A percentile compares a stretch with the other conserved stretches of the same genome.
phyloP scores from a whole-genome alignment of 2,113 vertebrate genomes.

The Hipposideros armiger region DNA sequence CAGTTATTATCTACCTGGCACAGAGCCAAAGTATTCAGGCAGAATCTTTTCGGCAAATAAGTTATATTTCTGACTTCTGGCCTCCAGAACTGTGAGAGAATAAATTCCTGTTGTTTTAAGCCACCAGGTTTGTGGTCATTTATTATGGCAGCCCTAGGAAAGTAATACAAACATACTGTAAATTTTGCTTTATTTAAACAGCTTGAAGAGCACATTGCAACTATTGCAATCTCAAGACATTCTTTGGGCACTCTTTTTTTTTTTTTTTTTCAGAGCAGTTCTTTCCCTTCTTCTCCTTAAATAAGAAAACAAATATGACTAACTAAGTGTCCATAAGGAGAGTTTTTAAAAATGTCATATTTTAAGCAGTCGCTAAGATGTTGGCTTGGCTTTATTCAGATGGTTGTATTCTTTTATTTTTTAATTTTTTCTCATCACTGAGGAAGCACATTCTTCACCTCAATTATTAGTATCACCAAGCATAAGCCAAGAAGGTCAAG shows the following conservation, averaged over 20 bases:
- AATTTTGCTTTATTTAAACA: slow-evolving; percentile 24
- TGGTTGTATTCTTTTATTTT: neutral
- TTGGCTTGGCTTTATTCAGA: neutral
- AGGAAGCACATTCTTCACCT: neutral
- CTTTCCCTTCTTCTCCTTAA: neutral
- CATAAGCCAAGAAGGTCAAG: neutral
- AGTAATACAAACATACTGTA: neutral
- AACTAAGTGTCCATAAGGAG: neutral
- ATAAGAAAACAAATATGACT: neutral
- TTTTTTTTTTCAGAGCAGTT: neutral
- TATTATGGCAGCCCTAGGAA: neutral
- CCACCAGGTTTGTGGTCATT: neutral
- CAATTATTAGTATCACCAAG: neutral
- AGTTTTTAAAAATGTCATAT: neutral
- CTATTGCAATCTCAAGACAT: neutral
- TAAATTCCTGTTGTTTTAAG: neutral
- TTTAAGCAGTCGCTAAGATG: neutral
- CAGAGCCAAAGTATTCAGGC: neutral
- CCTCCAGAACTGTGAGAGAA: neutral
- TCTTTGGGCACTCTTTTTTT: neutral
- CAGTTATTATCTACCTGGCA: neutral
- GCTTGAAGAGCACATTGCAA: neutral
- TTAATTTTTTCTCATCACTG: neutral
- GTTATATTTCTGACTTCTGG: neutral
- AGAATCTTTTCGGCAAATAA: neutral